Evolutionary conservation across 1,140 invertebrate species (phyloP), one percentile per base, ranked within the genome.

Genomic region (Sycophila sp.): DNA sequence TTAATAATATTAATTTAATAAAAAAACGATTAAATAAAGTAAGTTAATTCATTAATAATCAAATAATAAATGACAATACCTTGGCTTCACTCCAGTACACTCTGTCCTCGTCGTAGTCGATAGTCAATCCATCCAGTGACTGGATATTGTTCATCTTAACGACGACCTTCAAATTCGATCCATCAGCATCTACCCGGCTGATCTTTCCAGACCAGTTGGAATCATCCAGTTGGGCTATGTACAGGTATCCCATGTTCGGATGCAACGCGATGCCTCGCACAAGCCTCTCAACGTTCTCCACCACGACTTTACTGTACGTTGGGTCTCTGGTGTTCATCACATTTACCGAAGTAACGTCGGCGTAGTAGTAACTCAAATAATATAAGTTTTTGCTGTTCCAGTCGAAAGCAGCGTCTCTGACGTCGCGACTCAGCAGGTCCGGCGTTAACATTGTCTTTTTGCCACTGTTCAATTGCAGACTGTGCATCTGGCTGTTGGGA

Each of bases 361-460:
- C 32, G 11, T 62, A 62, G 17, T 62, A 53, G 36, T 53, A 55
- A 7, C 47, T 42, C 13, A 62, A 69, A 19, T 69, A 69, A 6
- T 69, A 69, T 1, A 69, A 47, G 11, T 69, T 69, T 17, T 45
- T 53, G 0, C 58, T 42, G 4, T n/a, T 24, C 67, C 67, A 69
- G 15, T 62, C 67, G 6, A 22, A 69, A 10, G 58, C 58, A 0
- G 62, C 32, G 2, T n/a, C 6, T 0, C 45, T 13, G 1, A 63
- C 47, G 36, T 42, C 13, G 5, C 42, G 30, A 10, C 58, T 69
- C 0, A 55, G 19, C 4, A 62, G 3, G 28, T 69, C 59, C 1
- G 67, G 67, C 19, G 15, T 0, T 1, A 69, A 15, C 10, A 4
- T 1, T 7, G 0, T 55, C 4, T 40, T 4, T 0, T 19, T 1